A percentile compares a stretch with the other conserved stretches of the same genome.
Evolutionary conservation across 2,888 invertebrate species (phyloP).

Genomic region (Drosophila rellima): DNA sequence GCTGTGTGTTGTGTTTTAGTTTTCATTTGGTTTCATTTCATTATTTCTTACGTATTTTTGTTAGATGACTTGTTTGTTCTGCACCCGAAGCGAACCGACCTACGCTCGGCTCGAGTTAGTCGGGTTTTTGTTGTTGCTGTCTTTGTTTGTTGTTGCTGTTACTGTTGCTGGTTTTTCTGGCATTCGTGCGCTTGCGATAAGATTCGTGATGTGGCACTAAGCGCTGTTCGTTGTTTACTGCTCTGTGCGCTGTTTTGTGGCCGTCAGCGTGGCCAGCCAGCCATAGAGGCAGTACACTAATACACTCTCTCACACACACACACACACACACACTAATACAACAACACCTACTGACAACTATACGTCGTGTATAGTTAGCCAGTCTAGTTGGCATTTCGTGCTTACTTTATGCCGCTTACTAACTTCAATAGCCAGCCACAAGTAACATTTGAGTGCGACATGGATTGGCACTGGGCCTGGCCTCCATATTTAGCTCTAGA

Average conservation of each 20-base stretch:
- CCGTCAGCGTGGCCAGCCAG: conserved; percentile 80
- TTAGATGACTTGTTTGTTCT: conserved; percentile 79
- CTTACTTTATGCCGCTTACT: conserved; percentile 79
- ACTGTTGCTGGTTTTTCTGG: conserved; percentile 47
- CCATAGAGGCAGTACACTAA: conserved; percentile 69
- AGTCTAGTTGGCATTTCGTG: conserved; percentile 81
- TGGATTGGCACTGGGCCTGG: conserved; percentile 42
- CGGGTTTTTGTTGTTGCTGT: conserved; percentile 41
- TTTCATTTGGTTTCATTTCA: conserved; percentile 20
- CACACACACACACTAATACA: conserved; percentile 10
- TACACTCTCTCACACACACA: conserved; percentile 39
- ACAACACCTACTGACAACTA: conserved; percentile 27
- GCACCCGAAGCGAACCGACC: conserved; percentile 59
- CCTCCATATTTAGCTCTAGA: conserved; percentile 59
- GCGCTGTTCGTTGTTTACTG: conserved; percentile 81
- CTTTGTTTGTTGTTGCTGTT: conserved; percentile 34
- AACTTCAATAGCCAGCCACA: conserved; percentile 65
- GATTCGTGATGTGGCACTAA: conserved; percentile 81
- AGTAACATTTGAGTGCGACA: conserved; percentile 25
- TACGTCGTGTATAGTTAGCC: conserved; percentile 50
- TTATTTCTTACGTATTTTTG: conserved; percentile 44
- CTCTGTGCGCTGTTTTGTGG: conserved; percentile 78
- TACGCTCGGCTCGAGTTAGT: conserved; percentile 61
- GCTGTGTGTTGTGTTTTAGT: conserved; percentile 27
- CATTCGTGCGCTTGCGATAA: conserved; percentile 75